Percentiles rank a stretch among this genome's conserved stretches.
Evolutionary conservation across 2,888 invertebrate genomes (phyloP).

Genomic region (Chrysina gloriosa): DNA sequence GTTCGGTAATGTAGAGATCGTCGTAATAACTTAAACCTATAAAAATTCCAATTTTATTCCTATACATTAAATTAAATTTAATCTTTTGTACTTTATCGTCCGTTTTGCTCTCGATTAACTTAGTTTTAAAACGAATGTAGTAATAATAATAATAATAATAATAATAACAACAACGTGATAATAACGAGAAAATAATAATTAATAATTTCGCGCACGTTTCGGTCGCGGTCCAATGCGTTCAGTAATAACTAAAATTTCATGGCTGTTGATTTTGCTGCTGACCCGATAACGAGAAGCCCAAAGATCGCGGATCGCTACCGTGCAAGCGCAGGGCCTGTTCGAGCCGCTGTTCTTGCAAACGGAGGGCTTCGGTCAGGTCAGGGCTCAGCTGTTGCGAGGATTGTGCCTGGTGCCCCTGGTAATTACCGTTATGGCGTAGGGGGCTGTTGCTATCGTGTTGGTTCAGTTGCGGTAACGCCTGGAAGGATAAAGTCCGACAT

Average conservation of each 20-base stretch:
- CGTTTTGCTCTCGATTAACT: background rate
- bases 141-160: too few species aligned
- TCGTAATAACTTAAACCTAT: background rate
- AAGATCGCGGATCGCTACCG: constrained; percentile 79
- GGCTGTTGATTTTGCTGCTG: constrained; percentile 70
- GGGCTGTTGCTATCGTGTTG: constrained; percentile 64
- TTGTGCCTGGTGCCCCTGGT: constrained; percentile 61
- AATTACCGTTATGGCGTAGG: constrained; percentile 63
- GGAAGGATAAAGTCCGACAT: constrained; percentile 41
- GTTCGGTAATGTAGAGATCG: constrained; percentile 25
- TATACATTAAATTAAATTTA: background rate
- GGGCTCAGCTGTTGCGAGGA: constrained; percentile 69
- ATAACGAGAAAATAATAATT: background rate
- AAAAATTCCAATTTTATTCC: background rate
- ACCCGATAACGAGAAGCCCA: constrained; percentile 77
- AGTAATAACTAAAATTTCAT: constrained; percentile 87
- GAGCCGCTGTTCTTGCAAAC: constrained; percentile 79
- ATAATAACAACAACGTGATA: too few species aligned
- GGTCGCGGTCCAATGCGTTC: constrained; percentile 64
- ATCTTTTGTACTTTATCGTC: constrained; percentile 4
- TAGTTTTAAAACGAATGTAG: background rate
- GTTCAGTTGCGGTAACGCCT: constrained; percentile 64
- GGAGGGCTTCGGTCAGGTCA: constrained; percentile 77
- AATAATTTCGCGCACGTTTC: too few species aligned
- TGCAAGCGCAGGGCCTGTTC: constrained; percentile 87